These are phyloP conservation scores for Sebastes kiyomatsui DNA, from an alignment of 2,797 vertebrate species.

Conservation along the genomic window DNA sequence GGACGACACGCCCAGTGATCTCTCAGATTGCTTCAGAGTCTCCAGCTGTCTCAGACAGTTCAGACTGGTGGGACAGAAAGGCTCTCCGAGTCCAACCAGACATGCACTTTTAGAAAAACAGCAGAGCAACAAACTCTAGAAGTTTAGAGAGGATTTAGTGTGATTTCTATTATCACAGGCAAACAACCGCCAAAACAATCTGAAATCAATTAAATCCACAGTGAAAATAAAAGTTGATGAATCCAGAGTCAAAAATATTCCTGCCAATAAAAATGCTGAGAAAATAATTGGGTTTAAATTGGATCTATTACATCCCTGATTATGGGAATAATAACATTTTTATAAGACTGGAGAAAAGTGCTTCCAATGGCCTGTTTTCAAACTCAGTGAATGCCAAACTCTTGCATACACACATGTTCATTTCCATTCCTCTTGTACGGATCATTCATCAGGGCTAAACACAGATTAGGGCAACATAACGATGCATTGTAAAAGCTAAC, in stretches of 20 bases:
- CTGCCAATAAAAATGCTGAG: background rate
- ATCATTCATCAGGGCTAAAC: background rate
- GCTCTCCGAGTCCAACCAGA: background rate
- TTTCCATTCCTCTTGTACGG: background rate
- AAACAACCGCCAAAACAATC: background rate
- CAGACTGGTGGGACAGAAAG: slow-evolving; percentile 17
- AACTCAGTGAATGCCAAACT: background rate
- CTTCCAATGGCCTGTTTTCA: background rate
- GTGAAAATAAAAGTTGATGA: background rate
- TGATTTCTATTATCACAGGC: background rate
- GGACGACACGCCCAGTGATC: slow-evolving; percentile 56
- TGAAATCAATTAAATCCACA: background rate
- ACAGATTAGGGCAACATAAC: background rate
- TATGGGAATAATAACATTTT: background rate
- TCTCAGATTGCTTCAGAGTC: slow-evolving; percentile 55
- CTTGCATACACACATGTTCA: background rate
- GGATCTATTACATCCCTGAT: background rate
- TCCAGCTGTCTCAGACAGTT: slow-evolving; percentile 60
- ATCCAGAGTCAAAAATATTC: background rate
- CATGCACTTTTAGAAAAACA: background rate
- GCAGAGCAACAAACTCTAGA: background rate
- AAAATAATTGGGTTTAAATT: background rate
- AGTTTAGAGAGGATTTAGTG: background rate
- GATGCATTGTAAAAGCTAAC: background rate
- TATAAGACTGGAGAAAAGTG: background rate